A percentile compares a stretch with the other conserved stretches of the same genome.
phyloP scores from a whole-genome alignment of 2,797 vertebrate species.

The Perodicticus potto region DNA sequence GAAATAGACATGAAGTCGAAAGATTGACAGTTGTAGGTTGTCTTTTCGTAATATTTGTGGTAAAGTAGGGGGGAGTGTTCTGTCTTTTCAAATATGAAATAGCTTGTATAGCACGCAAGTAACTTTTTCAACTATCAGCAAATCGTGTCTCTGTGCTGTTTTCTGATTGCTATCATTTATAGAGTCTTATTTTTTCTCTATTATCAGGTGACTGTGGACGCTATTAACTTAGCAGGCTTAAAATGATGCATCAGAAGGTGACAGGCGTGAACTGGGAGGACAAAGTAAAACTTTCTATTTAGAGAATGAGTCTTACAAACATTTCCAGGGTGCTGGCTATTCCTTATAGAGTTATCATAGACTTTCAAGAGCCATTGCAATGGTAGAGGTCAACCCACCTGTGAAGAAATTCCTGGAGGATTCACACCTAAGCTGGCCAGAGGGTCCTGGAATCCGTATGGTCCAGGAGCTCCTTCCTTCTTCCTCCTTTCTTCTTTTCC shows the following conservation, averaged over 20 bases:
- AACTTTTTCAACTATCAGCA: conserved; percentile 25
- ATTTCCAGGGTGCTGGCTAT: neutral
- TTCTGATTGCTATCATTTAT: neutral
- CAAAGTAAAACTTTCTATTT: neutral
- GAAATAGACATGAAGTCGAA: accelerated
- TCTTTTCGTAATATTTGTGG: neutral
- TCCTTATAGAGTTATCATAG: neutral
- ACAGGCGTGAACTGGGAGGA: neutral
- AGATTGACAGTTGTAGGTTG: neutral
- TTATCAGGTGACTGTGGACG: neutral
- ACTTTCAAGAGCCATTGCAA: neutral
- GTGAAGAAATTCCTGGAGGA: neutral
- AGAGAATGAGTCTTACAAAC: neutral
- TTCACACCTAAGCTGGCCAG: too few relatives aligned
- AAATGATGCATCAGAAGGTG: neutral
- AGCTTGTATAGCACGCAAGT: neutral
- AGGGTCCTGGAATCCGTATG: neutral
- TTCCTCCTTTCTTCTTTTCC: accelerated
- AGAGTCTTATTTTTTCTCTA: neutral
- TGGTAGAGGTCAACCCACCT: too few relatives aligned
- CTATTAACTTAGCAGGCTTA: neutral
- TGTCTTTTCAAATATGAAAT: neutral
- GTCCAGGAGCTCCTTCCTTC: neutral
- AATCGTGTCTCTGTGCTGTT: neutral
- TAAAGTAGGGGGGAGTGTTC: neutral